phyloP scores from a whole-genome alignment of 2,113 vertebrate genomes.

The Apaloderma vittatum region DNA sequence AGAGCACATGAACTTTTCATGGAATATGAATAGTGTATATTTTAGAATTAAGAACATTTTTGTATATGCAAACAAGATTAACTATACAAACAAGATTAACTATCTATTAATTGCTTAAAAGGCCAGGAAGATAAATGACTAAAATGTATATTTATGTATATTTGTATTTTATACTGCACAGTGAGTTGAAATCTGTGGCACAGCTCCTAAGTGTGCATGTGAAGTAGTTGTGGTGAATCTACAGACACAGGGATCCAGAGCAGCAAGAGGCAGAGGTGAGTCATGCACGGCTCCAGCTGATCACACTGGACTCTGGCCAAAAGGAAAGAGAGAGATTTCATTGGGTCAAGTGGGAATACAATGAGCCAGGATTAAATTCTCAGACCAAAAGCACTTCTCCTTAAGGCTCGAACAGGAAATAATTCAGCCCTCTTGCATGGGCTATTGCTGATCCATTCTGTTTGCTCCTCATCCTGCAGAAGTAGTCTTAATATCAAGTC shows the following conservation, averaged over 20 bases:
- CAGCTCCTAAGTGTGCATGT: neutral
- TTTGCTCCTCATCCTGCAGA: neutral
- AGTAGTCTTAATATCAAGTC: neutral
- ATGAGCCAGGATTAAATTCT: neutral
- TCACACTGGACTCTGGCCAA: neutral
- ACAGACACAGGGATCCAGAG: neutral
- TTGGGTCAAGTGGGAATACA: neutral
- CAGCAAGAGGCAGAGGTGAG: neutral
- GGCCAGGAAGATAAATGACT: neutral
- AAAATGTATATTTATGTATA: neutral
- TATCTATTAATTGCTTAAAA: neutral
- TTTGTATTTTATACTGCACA: accelerated
- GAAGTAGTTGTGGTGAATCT: neutral
- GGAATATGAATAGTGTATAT: neutral
- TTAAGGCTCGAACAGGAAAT: neutral
- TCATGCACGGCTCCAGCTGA: accelerated
- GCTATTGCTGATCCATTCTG: neutral
- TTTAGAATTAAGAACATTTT: neutral
- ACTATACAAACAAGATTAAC: neutral
- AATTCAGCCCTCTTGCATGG: neutral
- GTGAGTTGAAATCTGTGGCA: neutral
- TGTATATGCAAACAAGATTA: neutral
- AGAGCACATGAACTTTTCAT: neutral
- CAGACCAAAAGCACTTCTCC: neutral
- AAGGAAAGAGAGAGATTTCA: neutral